A percentile compares a stretch with the other conserved stretches of the same genome.
phyloP scores from a whole-genome alignment of 2,888 invertebrate genomes.

The Ichneumoninae sp. region DNA sequence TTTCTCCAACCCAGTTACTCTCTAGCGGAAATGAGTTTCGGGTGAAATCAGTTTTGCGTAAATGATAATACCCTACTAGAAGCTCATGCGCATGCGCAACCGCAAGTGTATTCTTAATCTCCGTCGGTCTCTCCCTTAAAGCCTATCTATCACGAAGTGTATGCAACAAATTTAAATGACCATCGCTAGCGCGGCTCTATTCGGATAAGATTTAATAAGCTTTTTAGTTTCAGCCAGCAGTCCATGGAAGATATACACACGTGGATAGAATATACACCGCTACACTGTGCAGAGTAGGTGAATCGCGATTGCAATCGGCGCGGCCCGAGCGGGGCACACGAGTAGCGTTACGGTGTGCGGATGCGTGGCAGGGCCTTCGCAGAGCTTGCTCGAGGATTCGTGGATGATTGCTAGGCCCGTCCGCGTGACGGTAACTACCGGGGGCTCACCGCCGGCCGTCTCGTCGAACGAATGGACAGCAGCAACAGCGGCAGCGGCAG shows the following conservation, averaged over 20 bases:
- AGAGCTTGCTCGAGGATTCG: conserved; percentile 47
- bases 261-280: not conserved
- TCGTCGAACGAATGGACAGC: conserved; percentile 71
- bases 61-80: too few relatives aligned
- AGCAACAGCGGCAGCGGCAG: conserved; percentile 38
- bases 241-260: not conserved
- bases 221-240: not conserved
- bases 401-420: conserved; percentile 68
- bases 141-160: not conserved
- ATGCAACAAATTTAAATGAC: not conserved
- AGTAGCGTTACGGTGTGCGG: conserved; percentile 46
- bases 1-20: too few relatives aligned
- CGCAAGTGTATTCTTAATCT: not conserved
- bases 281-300: not conserved
- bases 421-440: conserved; percentile 84
- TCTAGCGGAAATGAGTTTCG: too few relatives aligned
- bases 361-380: conserved; percentile 69
- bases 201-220: not conserved
- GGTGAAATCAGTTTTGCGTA: too few relatives aligned
- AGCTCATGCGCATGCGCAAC: too few relatives aligned
- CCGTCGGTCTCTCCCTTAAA: not conserved
- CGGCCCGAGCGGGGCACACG: not conserved
- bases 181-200: not conserved
- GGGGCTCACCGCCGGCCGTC: conserved; percentile 73
- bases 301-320: conserved; percentile 11